Evolutionary conservation across 1,140 invertebrate species (phyloP).

Genomic region (Heliconius hermathena): DNA sequence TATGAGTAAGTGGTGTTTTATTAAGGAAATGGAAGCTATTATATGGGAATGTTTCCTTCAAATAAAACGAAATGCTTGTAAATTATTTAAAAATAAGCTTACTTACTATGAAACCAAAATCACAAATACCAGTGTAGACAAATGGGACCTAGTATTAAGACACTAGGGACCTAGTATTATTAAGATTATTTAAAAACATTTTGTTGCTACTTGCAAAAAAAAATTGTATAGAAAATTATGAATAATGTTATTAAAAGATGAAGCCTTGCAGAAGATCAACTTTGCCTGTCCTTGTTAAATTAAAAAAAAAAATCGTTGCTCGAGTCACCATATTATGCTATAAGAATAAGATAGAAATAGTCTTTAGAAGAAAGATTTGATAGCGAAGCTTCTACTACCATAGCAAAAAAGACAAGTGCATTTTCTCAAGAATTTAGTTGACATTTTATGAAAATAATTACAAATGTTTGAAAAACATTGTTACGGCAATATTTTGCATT

Average conservation of each 20-base stretch:
- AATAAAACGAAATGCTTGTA: neutral
- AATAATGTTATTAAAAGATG: neutral
- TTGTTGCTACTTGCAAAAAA: no score
- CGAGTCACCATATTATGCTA: neutral
- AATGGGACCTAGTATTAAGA: no score
- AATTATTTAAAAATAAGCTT: neutral
- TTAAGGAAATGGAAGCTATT: conserved; percentile 1
- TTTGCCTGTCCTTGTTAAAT: neutral
- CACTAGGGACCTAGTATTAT: no score
- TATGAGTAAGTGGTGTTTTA: neutral
- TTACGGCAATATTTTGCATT: no score
- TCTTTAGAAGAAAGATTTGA: neutral
- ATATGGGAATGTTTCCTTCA: neutral
- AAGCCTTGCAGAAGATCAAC: neutral
- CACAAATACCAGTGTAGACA: no score
- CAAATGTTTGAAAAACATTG: no score
- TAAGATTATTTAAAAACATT: no score
- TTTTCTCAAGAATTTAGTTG: no score
- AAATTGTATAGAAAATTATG: no score
- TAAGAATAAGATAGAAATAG: conserved; percentile 16
- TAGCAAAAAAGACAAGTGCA: neutral
- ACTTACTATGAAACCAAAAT: no score
- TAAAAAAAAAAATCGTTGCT: conserved; percentile 8
- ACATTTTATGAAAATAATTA: no score
- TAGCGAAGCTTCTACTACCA: neutral